A percentile compares a stretch with the other conserved stretches of the same genome.
phyloP scores from a whole-genome alignment of 2,797 vertebrate species.

The Betta splendens region DNA sequence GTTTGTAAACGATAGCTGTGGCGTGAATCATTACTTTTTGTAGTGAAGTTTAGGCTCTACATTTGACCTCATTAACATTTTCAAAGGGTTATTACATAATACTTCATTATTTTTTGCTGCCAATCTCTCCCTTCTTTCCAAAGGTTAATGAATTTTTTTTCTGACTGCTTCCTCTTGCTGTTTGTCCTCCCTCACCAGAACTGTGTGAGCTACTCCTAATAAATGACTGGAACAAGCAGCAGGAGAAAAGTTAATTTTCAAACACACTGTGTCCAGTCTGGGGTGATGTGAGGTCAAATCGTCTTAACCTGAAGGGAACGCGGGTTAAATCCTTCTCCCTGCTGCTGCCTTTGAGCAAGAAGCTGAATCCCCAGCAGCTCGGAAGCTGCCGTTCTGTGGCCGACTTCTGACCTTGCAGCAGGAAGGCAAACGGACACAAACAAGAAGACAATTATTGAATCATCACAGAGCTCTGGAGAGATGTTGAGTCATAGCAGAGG shows the following conservation, averaged over 20 bases:
- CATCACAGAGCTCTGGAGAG: neutral
- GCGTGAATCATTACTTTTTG: conserved; percentile 2
- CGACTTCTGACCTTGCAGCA: conserved; percentile 3
- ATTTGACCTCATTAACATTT: conserved; percentile 47
- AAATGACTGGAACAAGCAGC: conserved; percentile 5
- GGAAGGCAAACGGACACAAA: neutral
- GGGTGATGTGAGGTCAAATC: conserved; percentile 20
- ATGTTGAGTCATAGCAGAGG: conserved; percentile 9
- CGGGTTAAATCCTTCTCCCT: conserved; percentile 1
- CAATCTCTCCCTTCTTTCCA: conserved; percentile 24
- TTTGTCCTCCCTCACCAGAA: conserved; percentile 6
- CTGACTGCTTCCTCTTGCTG: conserved; percentile 5
- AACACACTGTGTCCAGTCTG: neutral
- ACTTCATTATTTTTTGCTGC: conserved; percentile 8
- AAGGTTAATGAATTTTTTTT: conserved; percentile 47
- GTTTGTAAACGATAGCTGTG: neutral
- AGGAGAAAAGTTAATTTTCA: conserved; percentile 27
- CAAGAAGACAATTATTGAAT: neutral
- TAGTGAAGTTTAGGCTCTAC: neutral
- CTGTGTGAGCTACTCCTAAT: neutral
- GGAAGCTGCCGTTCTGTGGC: no score
- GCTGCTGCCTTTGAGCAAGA: neutral
- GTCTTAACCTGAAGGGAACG: conserved; percentile 2
- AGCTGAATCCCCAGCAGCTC: neutral
- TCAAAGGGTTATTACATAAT: conserved; percentile 23